phyloP scores from a whole-genome alignment of 2,113 vertebrate species.

The Psilopsiagon aymara region DNA sequence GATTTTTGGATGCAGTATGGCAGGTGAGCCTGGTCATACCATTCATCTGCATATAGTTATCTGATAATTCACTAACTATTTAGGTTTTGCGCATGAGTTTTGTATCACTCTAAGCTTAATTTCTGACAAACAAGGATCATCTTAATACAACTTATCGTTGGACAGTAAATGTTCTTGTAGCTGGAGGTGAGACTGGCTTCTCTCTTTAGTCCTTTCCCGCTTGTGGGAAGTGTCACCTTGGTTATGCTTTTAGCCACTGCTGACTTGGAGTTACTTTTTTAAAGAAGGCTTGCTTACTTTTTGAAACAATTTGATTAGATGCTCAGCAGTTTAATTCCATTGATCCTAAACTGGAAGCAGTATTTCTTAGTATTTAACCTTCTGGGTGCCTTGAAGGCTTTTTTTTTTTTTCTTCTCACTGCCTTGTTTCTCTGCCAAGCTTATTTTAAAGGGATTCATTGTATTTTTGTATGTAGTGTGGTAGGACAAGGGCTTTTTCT shows the following conservation, averaged over 20 bases:
- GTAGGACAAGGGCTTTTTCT: neutral
- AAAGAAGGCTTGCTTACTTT: neutral
- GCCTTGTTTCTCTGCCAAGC: slow-evolving; percentile 16
- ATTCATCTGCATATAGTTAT: neutral
- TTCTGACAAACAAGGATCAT: neutral
- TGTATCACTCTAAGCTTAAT: neutral
- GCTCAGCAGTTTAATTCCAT: neutral
- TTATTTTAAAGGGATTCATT: slow-evolving; percentile 28
- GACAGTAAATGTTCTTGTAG: neutral
- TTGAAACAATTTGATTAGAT: neutral
- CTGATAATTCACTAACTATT: neutral
- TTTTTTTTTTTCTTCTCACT: neutral
- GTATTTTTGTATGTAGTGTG: slow-evolving; percentile 17
- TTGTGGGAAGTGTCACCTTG: neutral
- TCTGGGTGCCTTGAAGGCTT: neutral
- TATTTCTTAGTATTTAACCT: neutral
- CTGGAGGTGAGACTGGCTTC: neutral
- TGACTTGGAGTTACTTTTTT: neutral
- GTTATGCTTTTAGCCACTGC: neutral
- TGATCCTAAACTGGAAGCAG: neutral
- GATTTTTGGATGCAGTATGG: neutral
- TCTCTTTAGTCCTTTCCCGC: neutral
- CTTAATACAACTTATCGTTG: neutral
- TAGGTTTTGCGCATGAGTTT: neutral
- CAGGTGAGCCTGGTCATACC: neutral